phyloP scores from a whole-genome alignment of 2,888 invertebrate species.

The Creontiades dilutus region DNA sequence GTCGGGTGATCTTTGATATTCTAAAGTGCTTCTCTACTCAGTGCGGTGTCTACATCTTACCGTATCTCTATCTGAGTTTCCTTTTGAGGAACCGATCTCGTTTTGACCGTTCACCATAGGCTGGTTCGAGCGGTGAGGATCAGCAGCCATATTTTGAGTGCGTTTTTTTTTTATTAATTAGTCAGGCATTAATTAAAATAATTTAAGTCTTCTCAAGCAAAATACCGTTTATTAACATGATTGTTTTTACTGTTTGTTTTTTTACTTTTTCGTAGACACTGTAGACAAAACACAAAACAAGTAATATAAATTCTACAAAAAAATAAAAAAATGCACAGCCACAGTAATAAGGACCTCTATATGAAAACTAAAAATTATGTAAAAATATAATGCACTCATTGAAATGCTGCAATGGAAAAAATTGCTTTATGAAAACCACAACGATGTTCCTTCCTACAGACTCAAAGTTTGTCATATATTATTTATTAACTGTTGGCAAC shows the following conservation, averaged over 20 bases:
- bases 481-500: no score
- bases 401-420: background rate
- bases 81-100: conserved; percentile 69
- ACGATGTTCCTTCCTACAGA: conserved; percentile 11
- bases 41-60: conserved; percentile 72
- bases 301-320: conserved; percentile 70
- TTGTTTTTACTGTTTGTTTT: conserved; percentile 66
- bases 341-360: background rate
- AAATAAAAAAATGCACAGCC: conserved; percentile 34
- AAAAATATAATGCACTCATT: conserved; percentile 1
- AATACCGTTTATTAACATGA: conserved; percentile 52
- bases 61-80: conserved; percentile 68
- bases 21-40: conserved; percentile 47
- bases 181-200: conserved; percentile 62
- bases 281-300: conserved; percentile 74
- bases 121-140: conserved; percentile 69
- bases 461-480: background rate
- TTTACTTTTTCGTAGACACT: conserved; percentile 71
- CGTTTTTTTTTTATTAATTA: conserved; percentile 65
- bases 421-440: background rate
- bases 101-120: conserved; percentile 73
- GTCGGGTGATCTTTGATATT: conserved; percentile 10
- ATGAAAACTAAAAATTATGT: conserved; percentile 19
- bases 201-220: conserved; percentile 48
- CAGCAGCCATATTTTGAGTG: conserved; percentile 73